Conservation (phyloP, 2,113 vertebrate genomes). For the Acinonyx jubatus region DNA sequence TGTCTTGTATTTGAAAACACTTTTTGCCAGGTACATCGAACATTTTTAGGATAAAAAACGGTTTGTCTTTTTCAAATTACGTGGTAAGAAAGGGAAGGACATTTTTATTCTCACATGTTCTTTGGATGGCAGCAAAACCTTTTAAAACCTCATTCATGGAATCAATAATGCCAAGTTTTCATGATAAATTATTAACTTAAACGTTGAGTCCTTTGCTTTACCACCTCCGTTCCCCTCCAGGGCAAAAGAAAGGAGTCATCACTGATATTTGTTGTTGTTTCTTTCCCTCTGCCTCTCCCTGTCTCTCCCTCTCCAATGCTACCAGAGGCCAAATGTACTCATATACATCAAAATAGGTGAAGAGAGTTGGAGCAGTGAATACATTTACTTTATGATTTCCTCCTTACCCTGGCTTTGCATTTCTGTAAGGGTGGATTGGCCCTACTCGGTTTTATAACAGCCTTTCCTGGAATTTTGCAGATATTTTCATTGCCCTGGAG, state of each 20-base stretch:
- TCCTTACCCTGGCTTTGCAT: neutral
- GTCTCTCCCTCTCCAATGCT: neutral
- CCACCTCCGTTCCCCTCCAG: neutral
- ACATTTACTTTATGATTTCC: neutral
- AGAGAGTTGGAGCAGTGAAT: neutral
- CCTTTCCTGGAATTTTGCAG: slow-evolving; percentile 53
- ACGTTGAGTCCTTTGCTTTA: slow-evolving; percentile 39
- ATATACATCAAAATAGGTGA: neutral
- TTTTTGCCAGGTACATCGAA: neutral
- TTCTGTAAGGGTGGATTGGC: neutral
- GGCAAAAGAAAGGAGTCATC: neutral
- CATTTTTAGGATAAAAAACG: neutral
- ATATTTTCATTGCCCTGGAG: slow-evolving; percentile 56
- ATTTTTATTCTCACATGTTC: neutral
- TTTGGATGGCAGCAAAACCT: neutral
- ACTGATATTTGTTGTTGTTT: neutral
- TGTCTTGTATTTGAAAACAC: neutral
- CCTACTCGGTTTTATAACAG: neutral
- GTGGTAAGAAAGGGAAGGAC: neutral
- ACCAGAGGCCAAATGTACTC: neutral
- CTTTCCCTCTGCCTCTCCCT: accelerated
- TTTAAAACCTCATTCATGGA: neutral
- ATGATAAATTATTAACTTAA: slow-evolving; percentile 1
- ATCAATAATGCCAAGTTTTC: neutral
- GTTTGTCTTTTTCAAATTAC: neutral